These are phyloP conservation scores for Meleagris gallopavo DNA, from an alignment of 2,113 vertebrate species.

Conservation along the genomic window DNA sequence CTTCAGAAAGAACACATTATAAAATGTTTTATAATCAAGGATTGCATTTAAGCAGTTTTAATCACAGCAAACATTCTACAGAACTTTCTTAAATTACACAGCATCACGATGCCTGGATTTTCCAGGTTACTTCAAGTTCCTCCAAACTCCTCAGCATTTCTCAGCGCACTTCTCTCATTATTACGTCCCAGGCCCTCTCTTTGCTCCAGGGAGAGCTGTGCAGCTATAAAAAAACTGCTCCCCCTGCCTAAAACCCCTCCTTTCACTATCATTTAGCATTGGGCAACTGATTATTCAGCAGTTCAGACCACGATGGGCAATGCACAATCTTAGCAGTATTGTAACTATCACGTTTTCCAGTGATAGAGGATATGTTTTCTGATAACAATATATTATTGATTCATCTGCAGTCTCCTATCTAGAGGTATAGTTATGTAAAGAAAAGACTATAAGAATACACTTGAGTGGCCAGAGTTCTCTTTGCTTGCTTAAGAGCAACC, in stretches of 20 bases:
- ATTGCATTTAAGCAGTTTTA: conserved; percentile 11
- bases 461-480: neutral
- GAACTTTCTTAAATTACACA: neutral
- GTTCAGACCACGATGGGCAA: neutral
- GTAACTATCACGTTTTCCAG: neutral
- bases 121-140: neutral
- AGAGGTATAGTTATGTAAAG: neutral
- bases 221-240: neutral
- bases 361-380: neutral
- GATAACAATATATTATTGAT: neutral
- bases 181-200: neutral
- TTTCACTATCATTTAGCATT: neutral
- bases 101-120: neutral
- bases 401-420: neutral
- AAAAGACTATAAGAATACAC: neutral
- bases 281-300: neutral
- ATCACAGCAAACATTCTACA: conserved; percentile 21
- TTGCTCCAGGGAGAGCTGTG: neutral
- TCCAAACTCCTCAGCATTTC: neutral
- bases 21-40: neutral
- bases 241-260: neutral
- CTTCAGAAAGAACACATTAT: conserved; percentile 2
- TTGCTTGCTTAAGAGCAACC: neutral
- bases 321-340: neutral
- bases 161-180: neutral